Percentiles rank a stretch among this genome's conserved stretches.
Evolutionary conservation across 2,113 vertebrate genomes (phyloP).

Genomic region (Leucoraja erinaceus): DNA sequence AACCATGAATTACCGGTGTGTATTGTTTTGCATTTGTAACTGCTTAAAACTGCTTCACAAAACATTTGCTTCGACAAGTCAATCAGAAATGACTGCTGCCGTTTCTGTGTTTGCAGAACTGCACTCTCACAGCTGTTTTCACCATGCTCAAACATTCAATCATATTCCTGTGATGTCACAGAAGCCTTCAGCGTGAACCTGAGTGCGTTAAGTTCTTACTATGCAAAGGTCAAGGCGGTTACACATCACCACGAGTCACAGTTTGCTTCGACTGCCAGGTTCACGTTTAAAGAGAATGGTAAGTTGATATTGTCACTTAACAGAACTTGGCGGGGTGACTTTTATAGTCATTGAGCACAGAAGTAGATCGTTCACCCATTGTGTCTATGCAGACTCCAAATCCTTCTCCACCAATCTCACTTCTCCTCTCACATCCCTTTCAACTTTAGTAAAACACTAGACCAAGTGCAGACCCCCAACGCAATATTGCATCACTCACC

Average conservation of each 20-base stretch:
- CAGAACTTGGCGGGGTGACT: neutral
- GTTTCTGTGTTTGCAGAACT: neutral
- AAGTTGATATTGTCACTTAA: neutral
- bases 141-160: constrained; percentile 3
- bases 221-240: neutral
- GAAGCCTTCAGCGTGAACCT: neutral
- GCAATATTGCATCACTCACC: too few species aligned
- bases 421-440: too few species aligned
- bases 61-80: neutral
- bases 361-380: too few species aligned
- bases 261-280: neutral
- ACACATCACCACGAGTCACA: neutral
- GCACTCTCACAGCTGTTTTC: neutral
- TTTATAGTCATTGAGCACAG: neutral
- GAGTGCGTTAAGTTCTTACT: neutral
- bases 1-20: neutral
- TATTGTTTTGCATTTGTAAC: neutral
- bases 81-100: neutral
- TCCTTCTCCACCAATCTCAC: too few species aligned
- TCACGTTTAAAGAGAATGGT: constrained; percentile 18
- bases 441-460: too few species aligned
- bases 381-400: too few species aligned
- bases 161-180: neutral
- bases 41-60: neutral
- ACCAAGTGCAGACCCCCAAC: too few species aligned